Percentiles rank a stretch among this genome's conserved stretches.
phyloP scores from a whole-genome alignment of 2,888 invertebrate species.

The Desoria tigrina region DNA sequence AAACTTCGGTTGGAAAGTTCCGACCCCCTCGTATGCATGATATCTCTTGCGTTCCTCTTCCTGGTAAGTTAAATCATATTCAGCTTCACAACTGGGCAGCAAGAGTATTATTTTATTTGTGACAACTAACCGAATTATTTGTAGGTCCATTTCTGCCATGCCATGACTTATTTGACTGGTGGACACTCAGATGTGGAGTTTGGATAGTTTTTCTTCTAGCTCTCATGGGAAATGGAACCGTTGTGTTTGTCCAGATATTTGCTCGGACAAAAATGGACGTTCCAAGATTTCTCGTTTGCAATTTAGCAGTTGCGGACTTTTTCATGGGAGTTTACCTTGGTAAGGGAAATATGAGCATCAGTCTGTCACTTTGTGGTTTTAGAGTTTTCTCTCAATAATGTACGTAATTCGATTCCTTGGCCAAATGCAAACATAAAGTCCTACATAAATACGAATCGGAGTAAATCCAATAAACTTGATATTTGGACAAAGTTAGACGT shows the following conservation, averaged over 20 bases:
- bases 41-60: slow-evolving; percentile 78
- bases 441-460: not conserved
- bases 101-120: slow-evolving; percentile 17
- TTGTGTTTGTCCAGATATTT: slow-evolving; percentile 88
- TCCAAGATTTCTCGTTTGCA: slow-evolving; percentile 93
- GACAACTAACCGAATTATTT: slow-evolving; percentile 29
- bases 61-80: slow-evolving; percentile 63
- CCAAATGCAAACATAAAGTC: slow-evolving; percentile 6
- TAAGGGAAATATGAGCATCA: slow-evolving; percentile 55
- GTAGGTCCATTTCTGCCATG: slow-evolving; percentile 93
- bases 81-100: not conserved
- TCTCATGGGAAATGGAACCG: slow-evolving; percentile 92
- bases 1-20: slow-evolving; percentile 44
- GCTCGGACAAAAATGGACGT: slow-evolving; percentile 93
- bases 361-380: not conserved
- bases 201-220: slow-evolving; percentile 96
- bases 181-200: slow-evolving; percentile 93
- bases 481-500: not conserved
- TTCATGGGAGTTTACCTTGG: slow-evolving; percentile 94
- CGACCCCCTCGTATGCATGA: slow-evolving; percentile 46
- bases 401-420: slow-evolving; percentile 14
- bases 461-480: slow-evolving; percentile 12
- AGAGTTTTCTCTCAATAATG: not conserved
- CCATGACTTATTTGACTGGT: slow-evolving; percentile 95
- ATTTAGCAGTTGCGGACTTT: slow-evolving; percentile 94